Percentiles rank a stretch among this genome's conserved stretches.
Conservation (phyloP, 2,797 vertebrate genomes). For the Craterocephalus amniculus region DNA sequence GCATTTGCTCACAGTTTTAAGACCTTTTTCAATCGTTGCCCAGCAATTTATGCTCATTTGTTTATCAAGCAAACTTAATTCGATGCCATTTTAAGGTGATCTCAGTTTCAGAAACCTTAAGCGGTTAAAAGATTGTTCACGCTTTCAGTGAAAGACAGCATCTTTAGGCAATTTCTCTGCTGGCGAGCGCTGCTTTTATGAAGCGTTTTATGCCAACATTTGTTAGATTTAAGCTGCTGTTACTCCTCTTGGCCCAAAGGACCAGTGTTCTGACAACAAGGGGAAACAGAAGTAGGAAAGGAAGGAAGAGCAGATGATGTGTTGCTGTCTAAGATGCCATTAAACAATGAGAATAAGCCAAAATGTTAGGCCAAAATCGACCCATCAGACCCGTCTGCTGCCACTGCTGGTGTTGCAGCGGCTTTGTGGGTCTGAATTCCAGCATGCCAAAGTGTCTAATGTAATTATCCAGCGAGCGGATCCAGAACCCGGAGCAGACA, state of each 20-base stretch:
- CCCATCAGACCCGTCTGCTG: background rate
- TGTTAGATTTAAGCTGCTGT: conserved; percentile 25
- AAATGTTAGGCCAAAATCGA: conserved; percentile 31
- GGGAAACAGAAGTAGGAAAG: conserved; percentile 55
- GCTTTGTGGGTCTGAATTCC: background rate
- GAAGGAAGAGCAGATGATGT: conserved; percentile 20
- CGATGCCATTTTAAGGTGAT: conserved; percentile 5
- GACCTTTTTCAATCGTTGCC: background rate
- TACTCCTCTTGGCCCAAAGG: conserved; percentile 31
- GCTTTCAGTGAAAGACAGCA: conserved; percentile 28
- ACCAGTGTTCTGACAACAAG: conserved; percentile 34
- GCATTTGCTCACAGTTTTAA: conserved; percentile 6
- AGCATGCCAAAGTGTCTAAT: background rate
- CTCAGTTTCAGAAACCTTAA: background rate
- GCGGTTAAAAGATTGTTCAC: background rate
- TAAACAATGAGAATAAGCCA: conserved; percentile 50
- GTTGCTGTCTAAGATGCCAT: conserved; percentile 37
- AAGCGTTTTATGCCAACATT: conserved; percentile 20
- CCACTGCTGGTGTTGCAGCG: background rate
- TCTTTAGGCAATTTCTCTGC: conserved; percentile 5
- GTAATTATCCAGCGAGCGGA: background rate
- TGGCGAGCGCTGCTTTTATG: conserved; percentile 8
- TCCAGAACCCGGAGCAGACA: conserved; percentile 7
- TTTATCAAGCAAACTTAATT: background rate
- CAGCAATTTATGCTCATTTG: background rate